Evolutionary conservation across 1,140 invertebrate species (phyloP).

Genomic region (Drosophila serrata): DNA sequence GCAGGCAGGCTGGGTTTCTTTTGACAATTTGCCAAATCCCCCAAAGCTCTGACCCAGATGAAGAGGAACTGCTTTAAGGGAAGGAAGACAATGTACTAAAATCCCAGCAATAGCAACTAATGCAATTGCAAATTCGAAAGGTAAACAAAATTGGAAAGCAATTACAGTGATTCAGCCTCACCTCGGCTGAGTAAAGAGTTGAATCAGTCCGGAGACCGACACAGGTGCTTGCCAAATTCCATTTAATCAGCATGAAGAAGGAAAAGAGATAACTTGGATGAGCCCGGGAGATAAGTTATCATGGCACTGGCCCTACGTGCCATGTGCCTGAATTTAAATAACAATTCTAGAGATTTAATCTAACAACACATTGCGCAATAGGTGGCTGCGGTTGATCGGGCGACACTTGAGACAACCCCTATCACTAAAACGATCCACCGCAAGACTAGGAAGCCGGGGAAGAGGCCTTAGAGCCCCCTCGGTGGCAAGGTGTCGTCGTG

Average conservation of each 20-base stretch:
- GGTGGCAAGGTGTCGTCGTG: constrained; percentile 29
- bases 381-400: constrained; percentile 32
- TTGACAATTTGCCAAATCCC: constrained; percentile 49
- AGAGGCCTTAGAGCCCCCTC: constrained; percentile 7
- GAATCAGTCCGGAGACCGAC: constrained; percentile 23
- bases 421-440: constrained; percentile 38
- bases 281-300: constrained; percentile 46
- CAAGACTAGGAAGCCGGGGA: constrained; percentile 39
- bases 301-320: constrained; percentile 23
- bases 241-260: constrained; percentile 13
- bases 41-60: constrained; percentile 30
- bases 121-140: background rate
- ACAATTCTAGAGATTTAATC: constrained; percentile 36
- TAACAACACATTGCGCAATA: constrained; percentile 49
- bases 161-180: constrained; percentile 28
- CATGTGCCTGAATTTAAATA: constrained; percentile 47
- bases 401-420: constrained; percentile 15
- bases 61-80: constrained; percentile 7
- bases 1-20: constrained; percentile 21
- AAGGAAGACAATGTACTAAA: background rate
- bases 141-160: constrained; percentile 3
- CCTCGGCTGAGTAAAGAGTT: constrained; percentile 5
- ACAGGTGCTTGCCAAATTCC: constrained; percentile 21
- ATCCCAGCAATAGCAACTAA: background rate
- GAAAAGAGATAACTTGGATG: constrained; percentile 40